These are phyloP conservation scores for Pangasius larnaudii DNA, from an alignment of 2,797 vertebrate genomes.

Conservation along the genomic window DNA sequence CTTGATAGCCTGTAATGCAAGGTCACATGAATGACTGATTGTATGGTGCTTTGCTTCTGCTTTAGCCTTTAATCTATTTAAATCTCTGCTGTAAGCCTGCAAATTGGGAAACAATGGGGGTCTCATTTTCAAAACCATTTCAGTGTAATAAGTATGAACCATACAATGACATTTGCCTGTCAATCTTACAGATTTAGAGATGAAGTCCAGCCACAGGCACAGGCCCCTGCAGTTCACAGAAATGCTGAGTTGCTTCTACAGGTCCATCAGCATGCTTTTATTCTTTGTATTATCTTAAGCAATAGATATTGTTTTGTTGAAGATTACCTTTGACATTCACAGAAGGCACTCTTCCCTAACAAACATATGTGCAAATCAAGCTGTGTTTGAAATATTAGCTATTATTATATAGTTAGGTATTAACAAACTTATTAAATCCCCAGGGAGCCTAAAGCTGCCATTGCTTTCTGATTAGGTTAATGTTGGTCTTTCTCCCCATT, in stretches of 20 bases:
- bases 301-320: not conserved
- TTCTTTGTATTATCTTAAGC: not conserved
- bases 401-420: not conserved
- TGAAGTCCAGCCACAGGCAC: slow-evolving; percentile 67
- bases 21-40: slow-evolving; percentile 75
- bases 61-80: slow-evolving; percentile 75
- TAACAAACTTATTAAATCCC: not conserved
- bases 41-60: slow-evolving; percentile 66
- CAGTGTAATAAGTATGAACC: slow-evolving; percentile 79
- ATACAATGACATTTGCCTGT: slow-evolving; percentile 76
- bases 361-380: not conserved
- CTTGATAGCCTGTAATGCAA: slow-evolving; percentile 68
- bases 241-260: slow-evolving; percentile 74
- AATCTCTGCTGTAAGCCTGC: slow-evolving; percentile 77
- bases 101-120: slow-evolving; percentile 79
- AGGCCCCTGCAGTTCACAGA: slow-evolving; percentile 74
- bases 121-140: slow-evolving; percentile 80
- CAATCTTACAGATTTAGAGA: slow-evolving; percentile 74
- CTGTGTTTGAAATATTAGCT: not conserved
- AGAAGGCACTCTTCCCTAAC: not conserved
- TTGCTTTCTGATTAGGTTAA: not conserved
- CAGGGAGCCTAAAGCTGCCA: slow-evolving; percentile 2
- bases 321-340: slow-evolving; percentile 49
- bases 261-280: slow-evolving; percentile 58
- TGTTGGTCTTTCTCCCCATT: not conserved